Percentiles rank a stretch among this genome's conserved stretches.
phyloP scores from a whole-genome alignment of 2,888 invertebrate genomes.

The Keiferia lycopersicella region DNA sequence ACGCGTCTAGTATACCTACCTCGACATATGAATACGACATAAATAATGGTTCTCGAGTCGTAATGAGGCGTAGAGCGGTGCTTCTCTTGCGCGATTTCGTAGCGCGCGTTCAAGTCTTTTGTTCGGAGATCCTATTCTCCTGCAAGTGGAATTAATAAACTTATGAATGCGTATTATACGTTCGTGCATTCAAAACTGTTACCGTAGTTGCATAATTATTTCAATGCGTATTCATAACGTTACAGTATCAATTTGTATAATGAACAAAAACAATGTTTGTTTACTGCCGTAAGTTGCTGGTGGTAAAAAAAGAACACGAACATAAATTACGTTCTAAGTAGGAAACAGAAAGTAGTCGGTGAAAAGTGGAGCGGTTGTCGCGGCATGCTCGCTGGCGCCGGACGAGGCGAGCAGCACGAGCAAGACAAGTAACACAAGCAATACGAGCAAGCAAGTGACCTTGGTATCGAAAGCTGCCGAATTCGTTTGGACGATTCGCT shows the following conservation, averaged over 20 bases:
- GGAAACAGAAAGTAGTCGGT: constrained; percentile 31
- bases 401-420: not conserved
- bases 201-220: constrained; percentile 26
- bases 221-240: constrained; percentile 24
- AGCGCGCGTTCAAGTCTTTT: constrained; percentile 67
- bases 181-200: constrained; percentile 18
- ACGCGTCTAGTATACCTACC: constrained; percentile 27
- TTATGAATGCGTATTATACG: constrained; percentile 21
- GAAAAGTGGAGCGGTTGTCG: constrained; percentile 28
- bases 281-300: constrained; percentile 4
- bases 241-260: constrained; percentile 15
- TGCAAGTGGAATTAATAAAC: constrained; percentile 26
- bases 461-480: constrained; percentile 52
- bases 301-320: not conserved
- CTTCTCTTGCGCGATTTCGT: constrained; percentile 39
- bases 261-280: constrained; percentile 10
- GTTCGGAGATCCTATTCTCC: constrained; percentile 39
- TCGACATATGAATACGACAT: constrained; percentile 40
- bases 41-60: constrained; percentile 40
- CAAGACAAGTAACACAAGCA: too few species aligned
- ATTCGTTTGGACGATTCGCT: constrained; percentile 37
- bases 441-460: constrained; percentile 24
- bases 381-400: not conserved
- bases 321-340: constrained; percentile 24
- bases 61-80: constrained; percentile 37